These are phyloP conservation scores for Euclidia mi DNA, from an alignment of 2,888 invertebrate species.

Conservation along the genomic window DNA sequence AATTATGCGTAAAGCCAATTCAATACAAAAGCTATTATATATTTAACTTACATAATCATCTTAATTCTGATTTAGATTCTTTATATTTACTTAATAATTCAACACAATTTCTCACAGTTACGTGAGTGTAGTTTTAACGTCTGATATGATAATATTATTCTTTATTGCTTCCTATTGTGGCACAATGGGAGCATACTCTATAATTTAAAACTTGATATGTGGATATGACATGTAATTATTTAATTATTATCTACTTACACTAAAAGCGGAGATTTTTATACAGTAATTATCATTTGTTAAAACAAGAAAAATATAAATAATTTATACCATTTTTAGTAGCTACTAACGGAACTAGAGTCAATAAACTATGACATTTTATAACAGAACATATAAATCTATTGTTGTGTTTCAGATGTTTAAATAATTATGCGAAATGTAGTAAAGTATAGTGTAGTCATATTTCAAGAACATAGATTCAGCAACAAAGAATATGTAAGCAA, in stretches of 20 bases:
- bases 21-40: constrained; percentile 69
- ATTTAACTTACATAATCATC: constrained; percentile 31
- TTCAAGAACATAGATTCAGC: too few relatives aligned
- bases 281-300: constrained; percentile 19
- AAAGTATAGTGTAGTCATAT: too few relatives aligned
- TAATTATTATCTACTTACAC: constrained; percentile 53
- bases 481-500: too few relatives aligned
- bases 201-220: constrained; percentile 71
- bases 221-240: constrained; percentile 74
- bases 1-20: constrained; percentile 61
- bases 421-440: too few relatives aligned
- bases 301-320: constrained; percentile 32
- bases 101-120: constrained; percentile 14
- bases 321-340: constrained; percentile 9
- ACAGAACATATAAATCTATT: constrained; percentile 34
- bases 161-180: constrained; percentile 69
- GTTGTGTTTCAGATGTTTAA: neutral
- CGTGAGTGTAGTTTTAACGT: constrained; percentile 9
- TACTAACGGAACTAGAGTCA: constrained; percentile 28
- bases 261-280: constrained; percentile 47
- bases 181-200: constrained; percentile 70
- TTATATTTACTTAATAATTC: constrained; percentile 22
- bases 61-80: constrained; percentile 9
- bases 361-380: constrained; percentile 48
- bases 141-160: constrained; percentile 42